Percentiles rank a stretch among this genome's conserved stretches.
phyloP scores from a whole-genome alignment of 2,797 vertebrate species.

The Tenualosa thibaudeaui region DNA sequence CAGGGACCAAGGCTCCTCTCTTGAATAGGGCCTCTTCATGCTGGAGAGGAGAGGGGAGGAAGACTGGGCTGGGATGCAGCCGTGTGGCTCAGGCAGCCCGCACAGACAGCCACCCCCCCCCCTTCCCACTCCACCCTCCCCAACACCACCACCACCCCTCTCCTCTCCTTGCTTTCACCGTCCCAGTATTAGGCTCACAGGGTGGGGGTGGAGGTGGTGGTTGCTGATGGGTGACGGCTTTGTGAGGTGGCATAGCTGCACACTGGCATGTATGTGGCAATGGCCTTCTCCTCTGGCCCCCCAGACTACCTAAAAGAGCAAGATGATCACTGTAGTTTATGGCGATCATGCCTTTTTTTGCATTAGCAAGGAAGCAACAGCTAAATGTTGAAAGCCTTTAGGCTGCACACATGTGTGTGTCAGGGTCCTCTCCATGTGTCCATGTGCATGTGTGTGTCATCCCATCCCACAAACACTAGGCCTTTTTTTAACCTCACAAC shows the following conservation, averaged over 20 bases:
- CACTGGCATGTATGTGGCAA: conserved; percentile 32
- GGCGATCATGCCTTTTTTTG: background rate
- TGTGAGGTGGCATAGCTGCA: background rate
- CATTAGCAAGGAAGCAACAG: background rate
- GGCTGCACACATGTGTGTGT: background rate
- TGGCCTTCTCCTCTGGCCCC: background rate
- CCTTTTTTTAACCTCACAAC: conserved; percentile 33
- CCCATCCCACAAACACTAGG: background rate
- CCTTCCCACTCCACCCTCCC: background rate
- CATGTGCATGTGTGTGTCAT: background rate
- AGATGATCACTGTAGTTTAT: background rate
- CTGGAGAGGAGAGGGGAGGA: background rate
- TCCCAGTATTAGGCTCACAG: conserved; percentile 31
- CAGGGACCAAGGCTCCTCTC: background rate
- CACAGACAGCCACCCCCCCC: background rate
- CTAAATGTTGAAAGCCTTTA: background rate
- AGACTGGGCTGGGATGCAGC: conserved; percentile 32
- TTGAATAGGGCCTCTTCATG: conserved; percentile 19
- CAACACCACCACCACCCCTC: background rate
- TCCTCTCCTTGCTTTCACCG: background rate
- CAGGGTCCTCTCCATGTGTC: background rate
- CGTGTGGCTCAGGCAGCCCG: conserved; percentile 31
- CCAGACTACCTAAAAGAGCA: background rate
- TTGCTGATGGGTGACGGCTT: background rate
- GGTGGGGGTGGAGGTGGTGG: conserved; percentile 27